Conservation (phyloP, 2,113 vertebrate species). For the Lasiurus borealis region DNA sequence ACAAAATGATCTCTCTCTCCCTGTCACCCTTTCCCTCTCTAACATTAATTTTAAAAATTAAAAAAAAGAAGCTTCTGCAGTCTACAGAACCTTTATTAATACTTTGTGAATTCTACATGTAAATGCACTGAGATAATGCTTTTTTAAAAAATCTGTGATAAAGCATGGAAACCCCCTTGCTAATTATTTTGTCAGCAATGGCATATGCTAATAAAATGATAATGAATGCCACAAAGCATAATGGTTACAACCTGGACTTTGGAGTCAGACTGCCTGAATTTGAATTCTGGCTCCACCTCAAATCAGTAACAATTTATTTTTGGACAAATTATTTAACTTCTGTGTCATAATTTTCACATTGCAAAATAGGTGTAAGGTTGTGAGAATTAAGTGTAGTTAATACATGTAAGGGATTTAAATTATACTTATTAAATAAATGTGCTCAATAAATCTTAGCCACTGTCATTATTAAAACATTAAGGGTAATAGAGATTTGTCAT, state of each 20-base stretch:
- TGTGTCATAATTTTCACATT: conserved; percentile 11
- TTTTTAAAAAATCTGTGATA: neutral
- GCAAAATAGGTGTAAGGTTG: neutral
- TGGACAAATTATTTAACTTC: neutral
- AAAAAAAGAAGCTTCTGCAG: neutral
- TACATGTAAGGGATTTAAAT: conserved; percentile 15
- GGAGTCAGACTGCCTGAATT: neutral
- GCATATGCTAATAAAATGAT: neutral
- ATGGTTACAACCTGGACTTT: neutral
- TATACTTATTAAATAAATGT: conserved; percentile 6
- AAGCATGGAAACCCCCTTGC: neutral
- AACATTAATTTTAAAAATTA: no score
- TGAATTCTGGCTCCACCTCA: neutral
- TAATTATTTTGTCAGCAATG: neutral
- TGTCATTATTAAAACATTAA: neutral
- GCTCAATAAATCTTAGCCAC: neutral
- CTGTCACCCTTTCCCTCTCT: no score
- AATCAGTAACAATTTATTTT: neutral
- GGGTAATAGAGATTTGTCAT: neutral
- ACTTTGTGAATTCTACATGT: conserved; percentile 1
- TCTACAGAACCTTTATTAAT: neutral
- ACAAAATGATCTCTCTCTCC: no score
- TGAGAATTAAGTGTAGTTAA: neutral
- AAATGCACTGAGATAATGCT: neutral
- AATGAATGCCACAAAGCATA: neutral